phyloP scores from a whole-genome alignment of 2,797 vertebrate species.

The Sardinella longiceps region DNA sequence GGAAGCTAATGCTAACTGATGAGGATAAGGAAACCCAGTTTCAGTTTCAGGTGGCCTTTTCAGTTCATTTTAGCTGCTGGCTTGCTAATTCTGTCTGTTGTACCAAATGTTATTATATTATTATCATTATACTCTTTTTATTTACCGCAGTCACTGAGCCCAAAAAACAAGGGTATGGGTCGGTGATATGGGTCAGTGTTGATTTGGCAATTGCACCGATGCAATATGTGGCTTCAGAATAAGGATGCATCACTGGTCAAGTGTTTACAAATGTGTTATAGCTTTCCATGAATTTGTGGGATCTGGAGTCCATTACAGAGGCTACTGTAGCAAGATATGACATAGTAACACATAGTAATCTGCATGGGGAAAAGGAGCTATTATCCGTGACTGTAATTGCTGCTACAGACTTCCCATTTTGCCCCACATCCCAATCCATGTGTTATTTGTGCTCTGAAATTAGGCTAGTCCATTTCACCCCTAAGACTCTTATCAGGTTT shows the following conservation, averaged over 20 bases:
- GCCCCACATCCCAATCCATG: not conserved
- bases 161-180: too few species aligned
- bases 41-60: too few species aligned
- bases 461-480: not conserved
- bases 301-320: not conserved
- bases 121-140: too few species aligned
- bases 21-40: too few species aligned
- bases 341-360: not conserved
- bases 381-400: not conserved
- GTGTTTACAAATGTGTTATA: not conserved
- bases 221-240: not conserved
- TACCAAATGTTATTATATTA: too few species aligned
- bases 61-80: too few species aligned
- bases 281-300: not conserved
- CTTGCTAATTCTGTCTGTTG: too few species aligned
- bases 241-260: not conserved
- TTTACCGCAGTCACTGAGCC: too few species aligned
- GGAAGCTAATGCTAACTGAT: too few species aligned
- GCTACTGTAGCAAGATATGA: too few species aligned
- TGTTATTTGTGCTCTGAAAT: not conserved
- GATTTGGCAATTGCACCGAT: not conserved
- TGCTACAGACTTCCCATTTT: not conserved
- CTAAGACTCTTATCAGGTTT: not conserved
- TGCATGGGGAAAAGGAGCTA: not conserved
- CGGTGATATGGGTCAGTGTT: not conserved